These are phyloP conservation scores for Bubo scandiacus DNA, from an alignment of 2,113 vertebrate species.

Conservation along the genomic window DNA sequence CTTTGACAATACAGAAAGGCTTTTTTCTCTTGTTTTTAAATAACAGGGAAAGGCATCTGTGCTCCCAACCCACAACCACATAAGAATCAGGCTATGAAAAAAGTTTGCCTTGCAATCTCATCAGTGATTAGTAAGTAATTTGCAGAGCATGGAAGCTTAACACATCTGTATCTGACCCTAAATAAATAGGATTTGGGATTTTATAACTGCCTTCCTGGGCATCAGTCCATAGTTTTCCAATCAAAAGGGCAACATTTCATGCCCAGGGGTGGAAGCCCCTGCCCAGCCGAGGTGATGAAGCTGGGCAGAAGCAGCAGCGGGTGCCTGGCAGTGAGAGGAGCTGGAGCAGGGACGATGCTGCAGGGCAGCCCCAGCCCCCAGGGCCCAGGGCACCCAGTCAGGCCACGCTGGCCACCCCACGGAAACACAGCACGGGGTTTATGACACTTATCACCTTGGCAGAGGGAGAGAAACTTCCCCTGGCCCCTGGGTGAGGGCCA, in stretches of 20 bases:
- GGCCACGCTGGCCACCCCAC: background rate
- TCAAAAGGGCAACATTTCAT: fast-evolving
- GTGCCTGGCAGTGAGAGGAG: fast-evolving
- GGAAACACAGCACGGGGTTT: fast-evolving
- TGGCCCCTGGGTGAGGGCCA: no score
- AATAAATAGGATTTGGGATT: background rate
- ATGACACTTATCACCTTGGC: background rate
- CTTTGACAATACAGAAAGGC: background rate
- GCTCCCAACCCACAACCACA: slow-evolving; percentile 34
- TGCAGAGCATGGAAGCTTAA: background rate
- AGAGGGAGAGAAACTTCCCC: background rate
- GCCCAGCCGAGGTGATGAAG: background rate
- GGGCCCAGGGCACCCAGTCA: background rate
- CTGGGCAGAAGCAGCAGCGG: fast-evolving
- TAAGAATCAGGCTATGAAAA: background rate
- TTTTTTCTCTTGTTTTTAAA: slow-evolving; percentile 34
- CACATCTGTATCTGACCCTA: background rate
- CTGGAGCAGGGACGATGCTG: background rate
- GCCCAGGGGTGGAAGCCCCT: background rate
- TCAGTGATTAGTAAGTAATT: background rate
- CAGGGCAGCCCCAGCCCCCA: background rate
- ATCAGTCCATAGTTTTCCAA: background rate
- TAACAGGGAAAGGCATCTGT: slow-evolving; percentile 49
- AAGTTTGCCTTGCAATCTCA: background rate
- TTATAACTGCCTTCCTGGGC: background rate